Conservation (phyloP, 2,888 invertebrate species). For the Brenthis hecate region DNA sequence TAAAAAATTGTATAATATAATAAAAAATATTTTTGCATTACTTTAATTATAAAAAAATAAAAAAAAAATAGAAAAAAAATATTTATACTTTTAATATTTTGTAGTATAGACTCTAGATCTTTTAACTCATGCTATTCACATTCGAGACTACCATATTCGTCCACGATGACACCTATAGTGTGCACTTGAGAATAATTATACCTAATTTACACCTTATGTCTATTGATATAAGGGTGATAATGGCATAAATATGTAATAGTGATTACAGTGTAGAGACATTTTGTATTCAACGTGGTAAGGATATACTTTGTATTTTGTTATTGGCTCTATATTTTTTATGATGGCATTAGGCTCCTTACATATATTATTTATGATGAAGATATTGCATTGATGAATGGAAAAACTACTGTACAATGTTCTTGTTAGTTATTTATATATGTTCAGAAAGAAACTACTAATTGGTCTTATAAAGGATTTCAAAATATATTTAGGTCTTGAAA, state of each 20-base stretch:
- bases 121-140: conserved; percentile 31
- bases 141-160: conserved; percentile 47
- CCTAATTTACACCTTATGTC: conserved; percentile 24
- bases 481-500: too few relatives aligned
- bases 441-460: too few relatives aligned
- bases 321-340: conserved; percentile 31
- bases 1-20: too few relatives aligned
- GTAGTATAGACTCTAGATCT: conserved; percentile 24
- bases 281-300: conserved; percentile 33
- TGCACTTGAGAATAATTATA: conserved; percentile 1
- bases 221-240: conserved; percentile 1
- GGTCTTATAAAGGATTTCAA: too few relatives aligned
- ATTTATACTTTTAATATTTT: background rate
- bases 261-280: conserved; percentile 11
- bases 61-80: background rate
- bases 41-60: too few relatives aligned
- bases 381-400: conserved; percentile 12
- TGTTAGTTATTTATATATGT: background rate
- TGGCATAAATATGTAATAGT: background rate
- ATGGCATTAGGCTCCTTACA: conserved; percentile 28
- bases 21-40: too few relatives aligned
- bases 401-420: background rate
- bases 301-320: conserved; percentile 34
- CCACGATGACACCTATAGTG: conserved; percentile 47
- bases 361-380: conserved; percentile 25